phyloP scores from a whole-genome alignment of 53 echinoderm and acorn worm species.

The Echinarachnius parma region DNA sequence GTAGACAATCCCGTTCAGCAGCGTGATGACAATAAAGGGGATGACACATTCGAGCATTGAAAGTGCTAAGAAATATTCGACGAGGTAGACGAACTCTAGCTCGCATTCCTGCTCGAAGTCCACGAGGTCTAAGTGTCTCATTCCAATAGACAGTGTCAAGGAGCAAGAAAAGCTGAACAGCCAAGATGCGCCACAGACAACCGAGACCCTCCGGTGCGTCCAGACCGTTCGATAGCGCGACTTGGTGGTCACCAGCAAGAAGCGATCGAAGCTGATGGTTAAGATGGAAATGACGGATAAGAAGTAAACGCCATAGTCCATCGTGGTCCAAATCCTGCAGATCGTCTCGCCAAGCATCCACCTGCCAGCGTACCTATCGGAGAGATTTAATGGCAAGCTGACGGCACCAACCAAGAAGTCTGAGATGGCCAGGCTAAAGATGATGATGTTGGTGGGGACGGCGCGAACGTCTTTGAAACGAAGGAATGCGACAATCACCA shows the following conservation, averaged over 20 bases:
- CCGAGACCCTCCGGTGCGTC: constrained; percentile 48
- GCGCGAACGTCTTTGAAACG: constrained; percentile 49
- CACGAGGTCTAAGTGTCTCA: no score
- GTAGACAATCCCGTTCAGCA: no score
- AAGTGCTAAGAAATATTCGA: no score
- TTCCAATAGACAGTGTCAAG: no score
- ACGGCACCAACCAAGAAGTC: constrained; percentile 57
- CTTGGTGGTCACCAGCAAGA: constrained; percentile 71
- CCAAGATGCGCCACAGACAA: no score
- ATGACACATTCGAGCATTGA: no score
- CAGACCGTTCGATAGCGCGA: constrained; percentile 51
- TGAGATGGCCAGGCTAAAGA: constrained; percentile 55
- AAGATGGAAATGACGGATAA: constrained; percentile 49
- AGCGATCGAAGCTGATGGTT: constrained; percentile 72
- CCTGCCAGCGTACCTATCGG: constrained; percentile 39
- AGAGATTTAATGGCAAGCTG: constrained; percentile 50
- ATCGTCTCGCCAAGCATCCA: constrained; percentile 54
- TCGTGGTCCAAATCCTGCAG: constrained; percentile 53
- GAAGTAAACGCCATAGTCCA: constrained; percentile 55
- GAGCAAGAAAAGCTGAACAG: no score
- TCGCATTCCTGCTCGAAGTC: no score
- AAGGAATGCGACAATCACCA: constrained; percentile 51
- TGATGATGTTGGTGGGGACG: constrained; percentile 50
- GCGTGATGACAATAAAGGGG: no score
- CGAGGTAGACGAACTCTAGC: no score